phyloP scores from a whole-genome alignment of 2,888 invertebrate genomes.

The Himalopsyche tibetana region DNA sequence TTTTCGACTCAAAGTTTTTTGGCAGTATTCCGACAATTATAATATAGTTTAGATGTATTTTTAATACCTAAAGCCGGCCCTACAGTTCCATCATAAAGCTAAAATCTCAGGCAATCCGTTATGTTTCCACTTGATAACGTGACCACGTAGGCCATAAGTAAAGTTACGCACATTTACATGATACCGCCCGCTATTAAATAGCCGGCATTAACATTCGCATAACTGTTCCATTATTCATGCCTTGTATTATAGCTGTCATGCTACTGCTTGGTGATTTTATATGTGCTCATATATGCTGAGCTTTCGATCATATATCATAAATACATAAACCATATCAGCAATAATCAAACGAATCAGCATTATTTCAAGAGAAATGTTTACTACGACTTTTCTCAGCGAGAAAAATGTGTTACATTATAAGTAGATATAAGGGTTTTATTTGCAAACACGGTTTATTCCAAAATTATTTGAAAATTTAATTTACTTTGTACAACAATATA shows the following conservation, averaged over 20 bases:
- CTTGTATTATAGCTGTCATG: slow-evolving; percentile 52
- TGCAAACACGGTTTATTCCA: too few relatives aligned
- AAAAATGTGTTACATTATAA: too few relatives aligned
- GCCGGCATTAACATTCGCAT: slow-evolving; percentile 54
- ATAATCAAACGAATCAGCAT: too few relatives aligned
- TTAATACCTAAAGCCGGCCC: neutral
- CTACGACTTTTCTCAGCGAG: too few relatives aligned
- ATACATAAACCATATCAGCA: too few relatives aligned
- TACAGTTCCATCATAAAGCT: neutral
- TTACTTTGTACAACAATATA: too few relatives aligned
- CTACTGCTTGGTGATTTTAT: neutral
- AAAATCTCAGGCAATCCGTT: slow-evolving; percentile 35
- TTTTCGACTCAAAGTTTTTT: too few relatives aligned
- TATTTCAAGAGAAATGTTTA: too few relatives aligned
- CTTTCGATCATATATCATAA: too few relatives aligned
- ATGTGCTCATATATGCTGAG: neutral
- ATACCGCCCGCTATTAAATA: slow-evolving; percentile 52
- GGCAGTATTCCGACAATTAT: too few relatives aligned
- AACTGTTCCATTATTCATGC: slow-evolving; percentile 60
- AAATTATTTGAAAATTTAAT: too few relatives aligned
- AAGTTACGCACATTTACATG: slow-evolving; percentile 31
- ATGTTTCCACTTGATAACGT: slow-evolving; percentile 32
- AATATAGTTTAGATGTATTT: neutral
- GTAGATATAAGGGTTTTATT: too few relatives aligned
- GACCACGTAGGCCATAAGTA: slow-evolving; percentile 34